Evolutionary conservation across 2,888 invertebrate genomes (phyloP).

Genomic region (Notocelia uddmanniana): DNA sequence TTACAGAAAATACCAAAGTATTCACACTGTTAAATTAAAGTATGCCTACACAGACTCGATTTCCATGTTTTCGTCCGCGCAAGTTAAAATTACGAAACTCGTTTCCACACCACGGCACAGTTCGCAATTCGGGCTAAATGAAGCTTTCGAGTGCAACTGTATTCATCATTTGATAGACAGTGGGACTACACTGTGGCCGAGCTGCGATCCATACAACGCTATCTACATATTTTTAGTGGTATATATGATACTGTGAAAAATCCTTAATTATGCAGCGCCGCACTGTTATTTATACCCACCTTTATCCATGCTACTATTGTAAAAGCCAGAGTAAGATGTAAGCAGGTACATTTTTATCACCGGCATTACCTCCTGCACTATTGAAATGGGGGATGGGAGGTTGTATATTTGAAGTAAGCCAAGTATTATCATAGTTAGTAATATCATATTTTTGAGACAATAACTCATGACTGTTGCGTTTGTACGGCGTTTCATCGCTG

Average conservation of each 20-base stretch:
- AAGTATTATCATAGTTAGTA: too few species aligned
- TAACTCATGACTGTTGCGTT: too few species aligned
- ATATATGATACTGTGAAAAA: not conserved
- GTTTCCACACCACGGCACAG: conserved; percentile 44
- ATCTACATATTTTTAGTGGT: not conserved
- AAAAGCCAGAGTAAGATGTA: too few species aligned
- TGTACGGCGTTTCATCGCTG: too few species aligned
- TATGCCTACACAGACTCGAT: conserved; percentile 18
- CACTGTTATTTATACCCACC: not conserved
- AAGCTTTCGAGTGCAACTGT: conserved; percentile 38
- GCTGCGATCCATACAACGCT: not conserved
- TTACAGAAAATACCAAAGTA: not conserved
- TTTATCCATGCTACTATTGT: not conserved
- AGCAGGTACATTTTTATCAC: too few species aligned
- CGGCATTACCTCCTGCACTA: too few species aligned
- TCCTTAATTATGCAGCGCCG: not conserved
- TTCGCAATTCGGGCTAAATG: conserved; percentile 41
- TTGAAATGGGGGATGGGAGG: too few species aligned
- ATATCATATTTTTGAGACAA: too few species aligned
- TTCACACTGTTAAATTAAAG: not conserved
- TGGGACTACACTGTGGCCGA: not conserved
- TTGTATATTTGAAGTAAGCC: too few species aligned
- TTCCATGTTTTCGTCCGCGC: conserved; percentile 46
- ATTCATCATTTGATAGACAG: conserved; percentile 30
- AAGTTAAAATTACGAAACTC: conserved; percentile 51